Evolutionary conservation across 2,888 invertebrate species (phyloP).

Genomic region (Pseudanteris insignis): DNA sequence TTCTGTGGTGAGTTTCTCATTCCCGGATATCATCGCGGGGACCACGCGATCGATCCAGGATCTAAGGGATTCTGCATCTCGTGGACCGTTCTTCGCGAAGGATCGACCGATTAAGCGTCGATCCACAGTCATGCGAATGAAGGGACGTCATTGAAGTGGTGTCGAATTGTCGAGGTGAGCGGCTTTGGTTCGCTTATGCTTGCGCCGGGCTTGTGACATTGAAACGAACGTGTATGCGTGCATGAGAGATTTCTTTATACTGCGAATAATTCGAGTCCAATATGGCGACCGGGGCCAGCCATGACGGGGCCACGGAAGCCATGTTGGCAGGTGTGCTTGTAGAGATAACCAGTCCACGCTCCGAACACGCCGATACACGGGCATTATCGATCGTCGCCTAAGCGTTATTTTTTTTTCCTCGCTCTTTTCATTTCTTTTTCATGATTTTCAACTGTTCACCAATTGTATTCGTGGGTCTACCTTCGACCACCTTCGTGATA

Average conservation of each 20-base stretch:
- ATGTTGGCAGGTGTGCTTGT: slow-evolving; percentile 66
- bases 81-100: slow-evolving; percentile 24
- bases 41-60: not conserved
- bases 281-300: slow-evolving; percentile 64
- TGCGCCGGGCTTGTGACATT: slow-evolving; percentile 32
- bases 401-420: slow-evolving; percentile 12
- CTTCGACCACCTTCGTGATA: no score
- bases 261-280: slow-evolving; percentile 60
- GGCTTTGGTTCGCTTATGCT: slow-evolving; percentile 17
- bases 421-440: not conserved
- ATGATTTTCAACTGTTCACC: not conserved
- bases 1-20: no score
- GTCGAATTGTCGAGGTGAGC: slow-evolving; percentile 48
- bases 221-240: slow-evolving; percentile 26
- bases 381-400: slow-evolving; percentile 47
- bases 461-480: not conserved
- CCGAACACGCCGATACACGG: slow-evolving; percentile 48
- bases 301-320: slow-evolving; percentile 66
- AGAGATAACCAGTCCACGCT: slow-evolving; percentile 54
- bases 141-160: slow-evolving; percentile 43
- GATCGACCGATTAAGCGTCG: slow-evolving; percentile 43
- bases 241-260: slow-evolving; percentile 42
- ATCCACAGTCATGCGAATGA: slow-evolving; percentile 48
- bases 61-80: slow-evolving; percentile 4
- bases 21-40: no score